Conservation (phyloP, 2,888 invertebrate genomes). For the Pollenia angustigena region DNA sequence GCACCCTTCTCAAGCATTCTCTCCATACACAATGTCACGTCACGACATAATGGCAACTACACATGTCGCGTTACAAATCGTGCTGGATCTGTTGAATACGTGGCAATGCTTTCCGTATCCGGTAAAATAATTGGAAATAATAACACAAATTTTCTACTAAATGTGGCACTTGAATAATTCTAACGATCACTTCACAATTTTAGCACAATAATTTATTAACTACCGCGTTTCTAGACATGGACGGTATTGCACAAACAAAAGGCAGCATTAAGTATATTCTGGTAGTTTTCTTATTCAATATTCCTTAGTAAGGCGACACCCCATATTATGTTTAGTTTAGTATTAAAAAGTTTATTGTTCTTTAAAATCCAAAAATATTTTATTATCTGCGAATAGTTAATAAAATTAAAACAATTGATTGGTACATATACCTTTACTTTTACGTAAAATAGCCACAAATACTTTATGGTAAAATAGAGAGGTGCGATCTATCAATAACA, state of each 20-base stretch:
- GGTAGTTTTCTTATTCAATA: too few species aligned
- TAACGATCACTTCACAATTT: constrained; percentile 65
- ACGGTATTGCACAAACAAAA: constrained; percentile 55
- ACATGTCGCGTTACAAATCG: constrained; percentile 83
- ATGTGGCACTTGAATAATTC: constrained; percentile 65
- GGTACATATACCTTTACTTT: too few species aligned
- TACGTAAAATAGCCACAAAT: too few species aligned
- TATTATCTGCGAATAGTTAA: too few species aligned
- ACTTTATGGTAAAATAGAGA: too few species aligned
- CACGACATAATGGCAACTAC: constrained; percentile 84
- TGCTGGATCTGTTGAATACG: constrained; percentile 85
- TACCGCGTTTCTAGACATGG: constrained; percentile 5
- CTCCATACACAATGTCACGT: constrained; percentile 84
- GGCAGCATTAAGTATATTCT: too few species aligned
- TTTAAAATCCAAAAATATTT: too few species aligned
- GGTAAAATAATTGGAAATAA: constrained; percentile 81
- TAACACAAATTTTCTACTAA: constrained; percentile 35
- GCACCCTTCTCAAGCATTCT: constrained; percentile 85
- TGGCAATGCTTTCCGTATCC: constrained; percentile 85
- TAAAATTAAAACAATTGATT: too few species aligned
- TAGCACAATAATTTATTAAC: constrained; percentile 57
- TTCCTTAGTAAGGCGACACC: too few species aligned
- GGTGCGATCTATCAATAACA: too few species aligned
- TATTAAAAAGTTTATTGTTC: too few species aligned
- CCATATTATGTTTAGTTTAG: too few species aligned